Conservation (phyloP, 2,113 vertebrate species). For the Eptesicus fuscus region DNA sequence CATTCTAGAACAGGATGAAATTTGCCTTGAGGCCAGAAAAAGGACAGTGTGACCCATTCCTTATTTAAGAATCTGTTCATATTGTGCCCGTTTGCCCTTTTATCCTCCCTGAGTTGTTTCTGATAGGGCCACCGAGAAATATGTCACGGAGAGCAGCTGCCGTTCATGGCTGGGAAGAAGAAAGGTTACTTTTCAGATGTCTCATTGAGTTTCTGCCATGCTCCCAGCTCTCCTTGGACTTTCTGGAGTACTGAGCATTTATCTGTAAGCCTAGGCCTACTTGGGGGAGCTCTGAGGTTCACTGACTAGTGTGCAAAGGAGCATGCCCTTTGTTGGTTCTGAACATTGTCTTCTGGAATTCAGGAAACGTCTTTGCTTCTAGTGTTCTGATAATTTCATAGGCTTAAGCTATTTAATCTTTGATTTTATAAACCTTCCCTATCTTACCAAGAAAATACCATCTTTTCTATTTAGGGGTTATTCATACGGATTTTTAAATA, state of each 20-base stretch:
- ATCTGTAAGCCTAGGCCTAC: background rate
- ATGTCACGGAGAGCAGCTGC: background rate
- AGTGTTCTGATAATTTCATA: background rate
- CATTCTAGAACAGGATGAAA: conserved; percentile 32
- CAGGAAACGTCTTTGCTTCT: background rate
- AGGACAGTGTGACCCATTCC: conserved; percentile 51
- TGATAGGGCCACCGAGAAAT: background rate
- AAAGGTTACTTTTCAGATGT: background rate
- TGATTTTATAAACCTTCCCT: background rate
- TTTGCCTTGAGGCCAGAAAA: background rate
- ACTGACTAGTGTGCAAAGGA: background rate
- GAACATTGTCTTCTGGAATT: background rate
- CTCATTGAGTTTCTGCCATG: background rate
- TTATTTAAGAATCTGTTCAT: conserved; percentile 13
- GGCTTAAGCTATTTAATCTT: background rate
- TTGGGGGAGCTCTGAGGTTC: background rate
- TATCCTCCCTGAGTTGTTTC: background rate
- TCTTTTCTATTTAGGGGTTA: background rate
- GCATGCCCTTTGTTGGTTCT: background rate
- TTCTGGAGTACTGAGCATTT: background rate
- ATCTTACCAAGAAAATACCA: background rate
- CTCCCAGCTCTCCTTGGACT: background rate
- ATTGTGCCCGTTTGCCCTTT: background rate
- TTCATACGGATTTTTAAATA: background rate
- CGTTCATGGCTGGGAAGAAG: background rate